Base-by-base conservation (phyloP, 2,797 vertebrate species). In the Urocyon cinereoargenteus region DNA sequence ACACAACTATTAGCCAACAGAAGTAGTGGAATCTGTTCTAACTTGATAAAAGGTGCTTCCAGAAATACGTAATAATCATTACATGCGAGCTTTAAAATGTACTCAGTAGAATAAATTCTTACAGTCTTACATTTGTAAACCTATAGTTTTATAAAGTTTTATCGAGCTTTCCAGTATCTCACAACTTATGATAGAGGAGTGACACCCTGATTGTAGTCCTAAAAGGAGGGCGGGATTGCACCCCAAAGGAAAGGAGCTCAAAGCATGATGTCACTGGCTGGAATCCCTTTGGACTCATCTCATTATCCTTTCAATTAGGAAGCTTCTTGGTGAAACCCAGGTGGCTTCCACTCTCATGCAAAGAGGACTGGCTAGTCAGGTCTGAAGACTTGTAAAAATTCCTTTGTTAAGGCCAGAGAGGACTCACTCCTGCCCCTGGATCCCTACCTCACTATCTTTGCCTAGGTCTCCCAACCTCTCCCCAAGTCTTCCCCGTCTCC, bases 21-120 rank as follows among this genome's bases (percentile, higher is more conserved):
- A 86, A 68, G 12, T 79, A 62, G 64, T 81, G 8, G 15, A 81
- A 28, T 51, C 45, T 87, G 51, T 36, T 61, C 61, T 68, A 93
- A 59, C 81, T 87, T 61, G 24, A 86, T 57, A 86, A 93, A 87
- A 6, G 5, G 9, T 61, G 72, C 55, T 87, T 87, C 31, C 31
- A 61, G 75, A 93, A 93, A 59, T 66, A 77, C n/a, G 4, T 93
- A 64, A 78, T 81, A 87, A 79, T 87, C 49, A 70, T 57, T 61
- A 87, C 40, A 61, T 61, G 31, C 5, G 15, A 87, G 22, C 18
- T 61, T 72, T 72, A 66, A 81, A 28, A 24, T 87, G 28, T 81
- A 70, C 78, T 70, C 18, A 70, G 31, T 36, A 61, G 75, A 61
- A 61, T 61, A 87, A 93, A 79, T 59, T 51, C 31, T 49, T 81